These are phyloP conservation scores for Dendrolimus kikuchii DNA, from an alignment of 1,140 invertebrate species.

Conservation along the genomic window DNA sequence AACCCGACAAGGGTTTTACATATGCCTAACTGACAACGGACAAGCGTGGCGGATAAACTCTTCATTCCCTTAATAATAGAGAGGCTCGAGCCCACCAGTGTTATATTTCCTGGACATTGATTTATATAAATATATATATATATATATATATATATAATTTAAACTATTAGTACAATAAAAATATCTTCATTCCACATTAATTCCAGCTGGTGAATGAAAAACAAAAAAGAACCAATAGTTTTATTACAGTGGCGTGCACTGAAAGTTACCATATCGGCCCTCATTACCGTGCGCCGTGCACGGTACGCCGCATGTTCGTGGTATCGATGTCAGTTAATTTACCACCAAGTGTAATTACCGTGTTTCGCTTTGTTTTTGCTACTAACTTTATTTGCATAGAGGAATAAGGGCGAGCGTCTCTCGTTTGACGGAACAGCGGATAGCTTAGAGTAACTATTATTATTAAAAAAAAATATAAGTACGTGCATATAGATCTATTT, in stretches of 20 bases:
- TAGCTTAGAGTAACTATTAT: slow-evolving; percentile 18
- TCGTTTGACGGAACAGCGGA: slow-evolving; percentile 20
- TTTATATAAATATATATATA: no score
- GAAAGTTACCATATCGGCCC: slow-evolving; percentile 40
- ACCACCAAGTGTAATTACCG: slow-evolving; percentile 66
- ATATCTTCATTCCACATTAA: not conserved
- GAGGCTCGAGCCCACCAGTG: no score
- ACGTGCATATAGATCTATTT: no score
- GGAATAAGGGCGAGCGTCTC: slow-evolving; percentile 29
- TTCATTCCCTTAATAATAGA: no score
- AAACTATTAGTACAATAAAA: not conserved
- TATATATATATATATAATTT: no score
- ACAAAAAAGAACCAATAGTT: not conserved
- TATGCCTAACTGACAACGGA: no score
- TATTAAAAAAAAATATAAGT: not conserved
- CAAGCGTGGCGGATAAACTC: no score
- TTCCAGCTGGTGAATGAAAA: not conserved
- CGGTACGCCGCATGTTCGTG: slow-evolving; percentile 38
- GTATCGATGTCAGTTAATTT: slow-evolving; percentile 68
- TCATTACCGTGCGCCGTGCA: slow-evolving; percentile 47
- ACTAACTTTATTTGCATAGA: slow-evolving; percentile 67
- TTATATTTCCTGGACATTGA: no score
- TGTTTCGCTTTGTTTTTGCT: slow-evolving; percentile 67
- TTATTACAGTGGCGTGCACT: slow-evolving; percentile 36
- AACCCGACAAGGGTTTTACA: no score